phyloP scores from a whole-genome alignment of 2,113 vertebrate genomes.

The Parus major region DNA sequence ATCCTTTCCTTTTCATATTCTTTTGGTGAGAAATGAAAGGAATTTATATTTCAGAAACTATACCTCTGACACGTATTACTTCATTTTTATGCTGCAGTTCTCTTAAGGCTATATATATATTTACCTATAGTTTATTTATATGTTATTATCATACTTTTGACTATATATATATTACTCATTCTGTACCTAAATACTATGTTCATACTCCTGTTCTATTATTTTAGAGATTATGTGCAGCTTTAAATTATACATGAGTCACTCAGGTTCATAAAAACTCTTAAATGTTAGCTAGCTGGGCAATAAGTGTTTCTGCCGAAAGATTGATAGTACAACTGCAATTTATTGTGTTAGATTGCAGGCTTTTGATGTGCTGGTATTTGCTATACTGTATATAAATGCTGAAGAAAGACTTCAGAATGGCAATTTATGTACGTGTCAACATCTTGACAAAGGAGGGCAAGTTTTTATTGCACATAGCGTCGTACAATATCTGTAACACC shows the following conservation, averaged over 20 bases:
- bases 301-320: background rate
- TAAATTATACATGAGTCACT: background rate
- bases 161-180: background rate
- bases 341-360: background rate
- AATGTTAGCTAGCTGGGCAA: background rate
- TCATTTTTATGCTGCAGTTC: background rate
- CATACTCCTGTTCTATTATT: background rate
- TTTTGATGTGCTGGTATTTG: background rate
- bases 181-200: background rate
- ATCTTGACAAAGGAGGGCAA: background rate
- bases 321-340: background rate
- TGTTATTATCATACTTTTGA: background rate
- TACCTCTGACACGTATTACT: background rate
- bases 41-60: background rate
- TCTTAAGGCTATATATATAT: background rate
- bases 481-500: rapidly evolving
- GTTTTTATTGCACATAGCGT: background rate
- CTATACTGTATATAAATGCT: background rate
- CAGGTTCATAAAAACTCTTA: background rate
- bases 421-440: background rate
- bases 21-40: background rate
- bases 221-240: background rate
- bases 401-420: background rate
- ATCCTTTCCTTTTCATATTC: background rate
- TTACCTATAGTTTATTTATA: background rate